These are phyloP conservation scores for Stramonita haemastoma DNA, from an alignment of 2,888 invertebrate genomes.

Conservation along the genomic window DNA sequence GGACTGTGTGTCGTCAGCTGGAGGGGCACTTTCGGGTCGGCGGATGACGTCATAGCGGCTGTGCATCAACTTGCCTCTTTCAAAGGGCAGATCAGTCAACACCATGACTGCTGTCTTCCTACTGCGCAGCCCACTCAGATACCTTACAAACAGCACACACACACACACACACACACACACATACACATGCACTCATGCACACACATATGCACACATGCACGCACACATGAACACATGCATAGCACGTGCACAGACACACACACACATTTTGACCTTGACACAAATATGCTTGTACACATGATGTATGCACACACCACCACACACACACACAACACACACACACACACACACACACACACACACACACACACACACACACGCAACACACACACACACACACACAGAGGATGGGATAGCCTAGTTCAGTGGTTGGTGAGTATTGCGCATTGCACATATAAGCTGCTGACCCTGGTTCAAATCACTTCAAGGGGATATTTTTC, in stretches of 20 bases:
- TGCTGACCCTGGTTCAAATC: too few species aligned
- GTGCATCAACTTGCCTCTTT: slow-evolving; percentile 63
- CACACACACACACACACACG: not conserved
- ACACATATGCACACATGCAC: not conserved
- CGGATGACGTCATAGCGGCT: slow-evolving; percentile 64
- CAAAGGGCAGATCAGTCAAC: slow-evolving; percentile 69
- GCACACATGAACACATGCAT: not conserved
- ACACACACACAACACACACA: too few species aligned
- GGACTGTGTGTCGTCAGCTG: slow-evolving; percentile 46
- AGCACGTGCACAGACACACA: too few species aligned
- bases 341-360: not conserved
- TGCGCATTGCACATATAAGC: too few species aligned
- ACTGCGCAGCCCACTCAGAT: not conserved
- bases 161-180: not conserved
- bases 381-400: not conserved
- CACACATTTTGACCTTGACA: too few species aligned
- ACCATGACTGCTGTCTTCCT: slow-evolving; percentile 57
- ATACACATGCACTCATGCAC: not conserved
- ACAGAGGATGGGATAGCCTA: too few species aligned
- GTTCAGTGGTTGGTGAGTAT: too few species aligned
- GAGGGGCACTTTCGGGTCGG: slow-evolving; percentile 65
- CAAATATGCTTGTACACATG: too few species aligned
- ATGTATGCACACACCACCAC: too few species aligned
- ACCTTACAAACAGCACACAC: not conserved
- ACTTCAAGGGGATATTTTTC: too few species aligned